A percentile compares a stretch with the other conserved stretches of the same genome.
These are phyloP conservation scores for Notodonta dromedarius DNA, from an alignment of 2,888 invertebrate genomes.

Conservation along the genomic window DNA sequence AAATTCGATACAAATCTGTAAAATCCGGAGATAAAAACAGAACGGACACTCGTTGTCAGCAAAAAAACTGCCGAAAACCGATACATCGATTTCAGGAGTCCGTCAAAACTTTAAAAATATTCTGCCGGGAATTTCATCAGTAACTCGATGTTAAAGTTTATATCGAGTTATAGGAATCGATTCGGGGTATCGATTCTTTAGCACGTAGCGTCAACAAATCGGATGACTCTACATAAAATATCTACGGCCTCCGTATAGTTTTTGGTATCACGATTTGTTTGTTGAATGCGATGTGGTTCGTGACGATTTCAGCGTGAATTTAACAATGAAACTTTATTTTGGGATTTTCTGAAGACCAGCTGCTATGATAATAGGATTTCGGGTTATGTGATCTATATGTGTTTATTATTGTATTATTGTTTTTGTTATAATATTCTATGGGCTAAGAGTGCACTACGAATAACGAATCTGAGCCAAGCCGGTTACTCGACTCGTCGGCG, in stretches of 20 bases:
- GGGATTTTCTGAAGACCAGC: conserved; percentile 6
- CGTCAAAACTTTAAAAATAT: conserved; percentile 22
- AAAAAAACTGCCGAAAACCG: conserved; percentile 27
- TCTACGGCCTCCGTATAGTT: conserved; percentile 35
- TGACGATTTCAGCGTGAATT: conserved; percentile 18
- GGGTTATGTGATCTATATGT: background rate
- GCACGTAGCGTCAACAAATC: conserved; percentile 49
- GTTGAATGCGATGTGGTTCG: conserved; percentile 24
- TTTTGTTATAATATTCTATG: too few species aligned
- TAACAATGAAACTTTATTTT: conserved; percentile 23
- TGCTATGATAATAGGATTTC: background rate
- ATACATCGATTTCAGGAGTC: conserved; percentile 33
- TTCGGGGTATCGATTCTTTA: conserved; percentile 40
- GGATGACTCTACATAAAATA: conserved; percentile 17
- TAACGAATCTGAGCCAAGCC: too few species aligned
- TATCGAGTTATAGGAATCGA: conserved; percentile 41
- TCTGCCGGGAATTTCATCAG: conserved; percentile 10
- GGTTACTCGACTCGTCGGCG: too few species aligned
- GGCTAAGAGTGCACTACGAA: too few species aligned
- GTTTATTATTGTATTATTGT: too few species aligned
- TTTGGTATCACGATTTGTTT: conserved; percentile 25
- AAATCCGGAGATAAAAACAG: conserved; percentile 13
- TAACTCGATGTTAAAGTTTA: conserved; percentile 23
- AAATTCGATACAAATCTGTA: conserved; percentile 31
- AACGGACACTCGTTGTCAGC: conserved; percentile 23